A percentile compares a stretch with the other conserved stretches of the same genome.
Conservation (phyloP, 2,113 vertebrate species). For the Silurus meridionalis region DNA sequence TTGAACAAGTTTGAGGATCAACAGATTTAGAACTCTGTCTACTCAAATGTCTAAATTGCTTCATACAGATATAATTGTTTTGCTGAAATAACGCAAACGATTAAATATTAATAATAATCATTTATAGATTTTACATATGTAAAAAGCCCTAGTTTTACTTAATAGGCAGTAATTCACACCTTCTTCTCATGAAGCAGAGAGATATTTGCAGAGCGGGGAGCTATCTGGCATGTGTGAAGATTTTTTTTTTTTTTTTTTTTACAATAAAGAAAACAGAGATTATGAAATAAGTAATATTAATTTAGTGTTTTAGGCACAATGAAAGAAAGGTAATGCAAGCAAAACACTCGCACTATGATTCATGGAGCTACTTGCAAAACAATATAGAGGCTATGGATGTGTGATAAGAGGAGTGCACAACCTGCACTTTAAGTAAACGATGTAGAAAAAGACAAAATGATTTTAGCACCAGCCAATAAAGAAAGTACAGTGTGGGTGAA, state of each 20-base stretch:
- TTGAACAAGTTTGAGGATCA: not conserved
- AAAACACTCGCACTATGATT: not conserved
- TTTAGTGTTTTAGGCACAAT: not conserved
- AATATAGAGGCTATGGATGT: not conserved
- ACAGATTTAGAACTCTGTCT: not conserved
- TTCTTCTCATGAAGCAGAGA: not conserved
- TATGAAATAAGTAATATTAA: not conserved
- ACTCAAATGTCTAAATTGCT: not conserved
- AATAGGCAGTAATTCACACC: not conserved
- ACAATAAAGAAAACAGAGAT: not conserved
- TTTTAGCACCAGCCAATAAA: not conserved
- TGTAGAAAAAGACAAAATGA: not conserved
- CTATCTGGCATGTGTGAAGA: not conserved
- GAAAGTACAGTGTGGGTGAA: not conserved
- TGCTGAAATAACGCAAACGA: not conserved
- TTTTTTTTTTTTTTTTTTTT: not conserved
- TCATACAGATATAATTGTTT: not conserved
- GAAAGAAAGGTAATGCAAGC: not conserved
- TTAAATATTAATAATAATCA: not conserved
- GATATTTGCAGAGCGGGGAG: not conserved
- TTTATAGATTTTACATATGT: not conserved
- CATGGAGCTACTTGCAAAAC: not conserved
- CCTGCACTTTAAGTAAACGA: not conserved
- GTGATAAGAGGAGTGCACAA: not conserved
- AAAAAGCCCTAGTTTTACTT: not conserved